These are phyloP conservation scores for Sapajus apella DNA, from an alignment of 2,113 vertebrate genomes.

Conservation along the genomic window DNA sequence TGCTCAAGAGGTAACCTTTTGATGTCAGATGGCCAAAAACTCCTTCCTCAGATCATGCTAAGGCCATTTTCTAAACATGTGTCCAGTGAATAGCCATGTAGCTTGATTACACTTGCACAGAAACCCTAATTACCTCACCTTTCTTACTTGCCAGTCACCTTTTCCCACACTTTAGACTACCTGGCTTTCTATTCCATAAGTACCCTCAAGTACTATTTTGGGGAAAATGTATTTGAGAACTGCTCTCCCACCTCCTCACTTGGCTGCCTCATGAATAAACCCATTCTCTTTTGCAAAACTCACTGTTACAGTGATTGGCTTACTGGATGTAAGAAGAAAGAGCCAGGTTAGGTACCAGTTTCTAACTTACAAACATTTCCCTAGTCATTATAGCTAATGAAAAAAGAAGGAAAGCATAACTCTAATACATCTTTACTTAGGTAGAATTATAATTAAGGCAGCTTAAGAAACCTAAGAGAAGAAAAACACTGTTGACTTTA, in stretches of 20 bases:
- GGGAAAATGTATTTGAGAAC: neutral
- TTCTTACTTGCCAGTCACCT: neutral
- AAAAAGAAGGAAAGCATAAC: neutral
- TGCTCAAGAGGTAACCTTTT: neutral
- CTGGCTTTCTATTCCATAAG: no score
- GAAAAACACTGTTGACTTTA: neutral
- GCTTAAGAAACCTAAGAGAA: neutral
- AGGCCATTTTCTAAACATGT: neutral
- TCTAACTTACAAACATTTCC: neutral
- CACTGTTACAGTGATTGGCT: neutral
- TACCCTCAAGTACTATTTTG: neutral
- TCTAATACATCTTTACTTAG: neutral
- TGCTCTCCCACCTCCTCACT: neutral
- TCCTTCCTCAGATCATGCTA: neutral
- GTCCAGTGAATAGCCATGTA: neutral
- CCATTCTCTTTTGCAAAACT: neutral
- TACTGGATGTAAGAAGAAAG: neutral
- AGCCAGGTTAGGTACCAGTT: neutral
- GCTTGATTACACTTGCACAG: neutral
- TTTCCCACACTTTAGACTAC: neutral
- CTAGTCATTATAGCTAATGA: slow-evolving; percentile 36
- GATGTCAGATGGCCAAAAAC: neutral
- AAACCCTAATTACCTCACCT: neutral
- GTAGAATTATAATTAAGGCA: neutral
- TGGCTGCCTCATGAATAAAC: neutral